Conservation (phyloP, 2,113 vertebrate species). For the Girardinichthys multiradiatus region DNA sequence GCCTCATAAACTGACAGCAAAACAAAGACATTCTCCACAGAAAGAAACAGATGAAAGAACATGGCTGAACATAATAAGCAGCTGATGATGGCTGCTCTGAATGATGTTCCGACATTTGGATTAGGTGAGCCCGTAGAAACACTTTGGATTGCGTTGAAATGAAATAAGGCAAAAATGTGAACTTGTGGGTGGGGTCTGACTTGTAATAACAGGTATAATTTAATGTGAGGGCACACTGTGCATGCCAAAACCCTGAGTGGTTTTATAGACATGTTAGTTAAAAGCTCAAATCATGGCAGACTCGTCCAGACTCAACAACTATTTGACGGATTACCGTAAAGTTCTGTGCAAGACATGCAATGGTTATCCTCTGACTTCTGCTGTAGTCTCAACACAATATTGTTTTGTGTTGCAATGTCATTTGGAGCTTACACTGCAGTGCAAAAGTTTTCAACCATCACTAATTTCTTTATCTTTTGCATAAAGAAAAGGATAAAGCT, state of each 20-base stretch:
- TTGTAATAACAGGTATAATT: constrained; percentile 6
- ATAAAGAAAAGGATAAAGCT: too few relatives aligned
- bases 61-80: background rate
- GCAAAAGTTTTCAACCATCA: background rate
- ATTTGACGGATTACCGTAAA: background rate
- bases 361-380: background rate
- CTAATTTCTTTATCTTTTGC: background rate
- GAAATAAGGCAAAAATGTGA: background rate
- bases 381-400: background rate
- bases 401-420: background rate
- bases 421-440: background rate
- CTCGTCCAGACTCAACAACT: background rate
- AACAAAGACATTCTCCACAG: background rate
- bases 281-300: background rate
- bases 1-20: background rate
- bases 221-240: constrained; percentile 5
- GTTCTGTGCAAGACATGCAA: background rate
- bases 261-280: constrained; percentile 5
- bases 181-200: background rate
- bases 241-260: background rate
- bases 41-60: background rate
- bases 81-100: background rate
- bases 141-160: background rate
- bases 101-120: background rate
- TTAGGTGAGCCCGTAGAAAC: background rate